Evolutionary conservation across 2,888 invertebrate genomes (phyloP), one percentile per base, ranked within the genome.

Genomic region (Temnothorax rugatulus): DNA sequence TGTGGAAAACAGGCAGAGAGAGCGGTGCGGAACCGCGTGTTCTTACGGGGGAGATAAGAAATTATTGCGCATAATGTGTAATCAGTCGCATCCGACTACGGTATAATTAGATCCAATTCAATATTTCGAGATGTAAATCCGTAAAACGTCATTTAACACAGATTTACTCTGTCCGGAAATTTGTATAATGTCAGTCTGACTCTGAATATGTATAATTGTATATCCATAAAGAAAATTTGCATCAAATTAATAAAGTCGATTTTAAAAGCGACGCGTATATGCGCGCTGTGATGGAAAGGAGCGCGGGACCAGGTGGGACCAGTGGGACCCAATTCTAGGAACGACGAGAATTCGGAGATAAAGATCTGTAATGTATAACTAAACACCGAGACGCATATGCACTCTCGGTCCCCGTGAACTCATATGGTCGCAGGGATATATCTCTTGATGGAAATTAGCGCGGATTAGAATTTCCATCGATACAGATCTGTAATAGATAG

Each of bases 391-490:
- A 50, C 29, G 29, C 50, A n/a, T 47, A 50, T 68, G 44, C 66
- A 44, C 25, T 50, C 47, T 50, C 47, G 29, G 7, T 50, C 18
- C n/a, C 38, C 44, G 44, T 4, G 25, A 4, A 41, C 25, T 57
- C 59, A 18, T 25, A 38, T 41, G 44, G n/a, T 0, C 18, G 18
- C 41, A 44, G 59, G 52, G 52, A 52, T 52, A 44, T 44, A 54
- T 71, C 38, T 71, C 41, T 41, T 41, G 34, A 75, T 75, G 29
- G 47, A 75, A 75, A 75, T 75, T 74, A 61, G 44, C 25, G 44
- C 44, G n/a, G 52, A 44, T 75, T 50, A 44, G 61, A 61, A 44
- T 61, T 59, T 59, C 44, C 4, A 4, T n/a, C 4, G 74, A 74
- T 74, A 38, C n/a, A n/a, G 34, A 63, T 74, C 73, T 44, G 18